These are phyloP conservation scores for Danaus melanippus DNA, from an alignment of 1,140 invertebrate species.

Conservation along the genomic window DNA sequence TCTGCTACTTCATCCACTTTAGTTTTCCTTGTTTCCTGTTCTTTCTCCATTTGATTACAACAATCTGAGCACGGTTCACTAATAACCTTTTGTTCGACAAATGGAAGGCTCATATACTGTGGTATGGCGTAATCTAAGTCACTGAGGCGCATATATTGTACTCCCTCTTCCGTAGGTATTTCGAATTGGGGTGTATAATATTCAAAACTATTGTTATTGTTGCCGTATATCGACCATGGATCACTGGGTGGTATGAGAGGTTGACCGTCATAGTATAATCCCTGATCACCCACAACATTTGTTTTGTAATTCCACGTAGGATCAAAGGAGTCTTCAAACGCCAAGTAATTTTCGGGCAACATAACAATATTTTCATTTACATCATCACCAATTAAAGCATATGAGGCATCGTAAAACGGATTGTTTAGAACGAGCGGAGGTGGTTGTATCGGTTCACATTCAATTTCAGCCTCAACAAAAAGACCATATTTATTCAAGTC, in stretches of 20 bases:
- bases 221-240: conserved; percentile 54
- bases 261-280: conserved; percentile 54
- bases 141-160: conserved; percentile 58
- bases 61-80: conserved; percentile 16
- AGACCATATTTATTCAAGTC: conserved; percentile 62
- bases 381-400: conserved; percentile 44
- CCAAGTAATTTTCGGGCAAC: conserved; percentile 65
- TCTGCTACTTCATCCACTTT: conserved; percentile 15
- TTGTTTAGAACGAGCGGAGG: conserved; percentile 65
- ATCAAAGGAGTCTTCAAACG: conserved; percentile 67
- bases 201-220: conserved; percentile 41
- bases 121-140: conserved; percentile 57
- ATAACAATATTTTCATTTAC: conserved; percentile 43
- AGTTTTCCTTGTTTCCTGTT: conserved; percentile 9
- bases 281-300: conserved; percentile 37
- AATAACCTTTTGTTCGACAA: conserved; percentile 35
- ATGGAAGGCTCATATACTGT: conserved; percentile 55
- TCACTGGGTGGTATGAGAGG: conserved; percentile 56
- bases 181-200: conserved; percentile 56
- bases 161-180: conserved; percentile 40
- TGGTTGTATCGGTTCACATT: conserved; percentile 37
- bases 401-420: conserved; percentile 66
- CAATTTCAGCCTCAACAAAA: conserved; percentile 54
- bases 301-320: conserved; percentile 61
- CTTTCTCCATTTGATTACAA: too few species aligned